Base-by-base conservation (phyloP, 1,140 invertebrate genomes). In the Geopemphigus sp. region DNA sequence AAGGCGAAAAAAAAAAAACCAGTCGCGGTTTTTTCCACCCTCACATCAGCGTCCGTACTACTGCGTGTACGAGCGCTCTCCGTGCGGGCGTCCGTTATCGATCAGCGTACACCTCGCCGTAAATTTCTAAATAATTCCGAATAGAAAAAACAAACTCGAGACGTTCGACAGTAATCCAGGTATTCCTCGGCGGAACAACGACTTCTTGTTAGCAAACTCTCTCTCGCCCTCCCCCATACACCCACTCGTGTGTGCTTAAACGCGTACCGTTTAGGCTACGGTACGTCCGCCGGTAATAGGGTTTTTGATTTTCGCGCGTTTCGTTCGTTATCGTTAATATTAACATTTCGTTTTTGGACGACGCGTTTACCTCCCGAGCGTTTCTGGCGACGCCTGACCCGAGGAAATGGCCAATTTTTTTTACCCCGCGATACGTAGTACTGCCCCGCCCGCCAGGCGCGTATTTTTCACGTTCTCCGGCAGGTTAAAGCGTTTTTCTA, bases 181-280 rank as follows among this genome's bases (percentile, higher is more conserved):
- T 72, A 29, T 29, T 54, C 10, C 68, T 19, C 24, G 5, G 26
- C 5, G 24, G 54, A 72, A 54, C 24, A 24, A 29, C 12, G 68
- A 72, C 68, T 72, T 72, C 68, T 72, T 45, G 68, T 72, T 72
- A 72, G 68, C 24, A 22, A 50, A 45, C 29, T 32, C 10, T 17
- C n/a, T 19, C 53, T 19, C 53, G 32, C 8, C 8, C 19, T 54
- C 19, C 15, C 15, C 19, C 3, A 17, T 17, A 19, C 15, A n/a
- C 32, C 3, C 8, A 39, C 32, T 3, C 8, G 8, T 8, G 32
- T 39, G 32, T 39, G 32, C 8, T 39, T 39, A 39, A n/a, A n/a
- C n/a, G n/a, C 32, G 32, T 39, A 39, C 32, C 8, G 3, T 39
- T 39, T 39, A 8, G 32, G 32, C 32, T 39, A 22, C 22, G 15